Evolutionary conservation across 2,797 vertebrate genomes (phyloP).

Genomic region (Masticophis lateralis): DNA sequence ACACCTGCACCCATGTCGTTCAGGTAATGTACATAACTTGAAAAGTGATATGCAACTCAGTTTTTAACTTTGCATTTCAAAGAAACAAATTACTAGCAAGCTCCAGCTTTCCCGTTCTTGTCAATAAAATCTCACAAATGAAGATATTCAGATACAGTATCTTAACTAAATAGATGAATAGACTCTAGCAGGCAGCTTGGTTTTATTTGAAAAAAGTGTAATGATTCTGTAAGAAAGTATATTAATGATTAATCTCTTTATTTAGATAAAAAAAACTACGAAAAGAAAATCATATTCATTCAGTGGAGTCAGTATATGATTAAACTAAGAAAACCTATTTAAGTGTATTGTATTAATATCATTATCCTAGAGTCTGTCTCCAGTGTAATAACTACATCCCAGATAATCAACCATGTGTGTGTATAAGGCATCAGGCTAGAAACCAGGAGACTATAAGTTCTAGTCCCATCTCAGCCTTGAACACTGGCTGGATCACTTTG

Average conservation of each 20-base stretch:
- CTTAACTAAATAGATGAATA: slow-evolving; percentile 32
- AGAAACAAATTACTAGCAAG: not conserved
- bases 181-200: slow-evolving; percentile 35
- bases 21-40: not conserved
- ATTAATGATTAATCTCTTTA: slow-evolving; percentile 56
- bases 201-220: slow-evolving; percentile 49
- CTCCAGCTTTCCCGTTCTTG: not conserved
- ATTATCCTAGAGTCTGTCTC: not conserved
- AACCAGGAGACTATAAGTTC: not conserved
- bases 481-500: not conserved
- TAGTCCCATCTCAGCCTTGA: not conserved
- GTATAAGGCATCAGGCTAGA: not conserved
- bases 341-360: not conserved
- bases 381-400: not conserved
- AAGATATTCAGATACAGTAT: not conserved
- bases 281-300: slow-evolving; percentile 46
- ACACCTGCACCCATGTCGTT: too few species aligned
- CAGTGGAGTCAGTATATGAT: rapidly evolving
- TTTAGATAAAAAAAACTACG: slow-evolving; percentile 31
- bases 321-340: slow-evolving; percentile 32
- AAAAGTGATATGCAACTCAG: not conserved
- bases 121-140: not conserved
- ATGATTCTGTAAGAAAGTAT: slow-evolving; percentile 48
- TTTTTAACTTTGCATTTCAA: not conserved
- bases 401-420: not conserved